A percentile compares a stretch with the other conserved stretches of the same genome.
These are phyloP conservation scores for Rafetus swinhoei DNA, from an alignment of 2,113 vertebrate genomes.

Conservation along the genomic window DNA sequence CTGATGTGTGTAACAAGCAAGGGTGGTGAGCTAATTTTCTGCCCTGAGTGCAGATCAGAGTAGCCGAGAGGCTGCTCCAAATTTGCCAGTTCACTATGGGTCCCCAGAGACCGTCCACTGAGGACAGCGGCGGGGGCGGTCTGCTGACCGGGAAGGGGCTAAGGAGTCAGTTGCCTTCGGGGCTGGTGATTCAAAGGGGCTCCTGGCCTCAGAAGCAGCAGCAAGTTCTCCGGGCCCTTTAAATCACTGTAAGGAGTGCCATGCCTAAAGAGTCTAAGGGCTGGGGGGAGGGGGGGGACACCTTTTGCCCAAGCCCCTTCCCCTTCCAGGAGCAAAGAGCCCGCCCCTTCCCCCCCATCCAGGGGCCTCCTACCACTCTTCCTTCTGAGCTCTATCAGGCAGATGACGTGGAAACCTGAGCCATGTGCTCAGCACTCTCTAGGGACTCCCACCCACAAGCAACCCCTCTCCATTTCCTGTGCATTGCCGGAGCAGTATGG, in stretches of 20 bases:
- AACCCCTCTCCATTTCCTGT: neutral
- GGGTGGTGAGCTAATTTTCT: rapidly evolving
- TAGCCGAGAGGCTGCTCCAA: neutral
- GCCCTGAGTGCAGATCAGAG: neutral
- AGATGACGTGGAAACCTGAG: neutral
- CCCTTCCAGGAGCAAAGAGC: no score
- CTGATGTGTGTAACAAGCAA: rapidly evolving
- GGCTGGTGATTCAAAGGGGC: no score
- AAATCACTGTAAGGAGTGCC: no score
- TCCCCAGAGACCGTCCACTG: rapidly evolving
- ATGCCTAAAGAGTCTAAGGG: no score
- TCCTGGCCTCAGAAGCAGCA: no score
- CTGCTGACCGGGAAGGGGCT: no score
- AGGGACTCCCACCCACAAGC: neutral
- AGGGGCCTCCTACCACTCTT: rapidly evolving
- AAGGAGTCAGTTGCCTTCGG: no score
- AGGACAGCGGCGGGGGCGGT: neutral
- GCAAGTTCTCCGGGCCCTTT: no score
- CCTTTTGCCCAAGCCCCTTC: no score
- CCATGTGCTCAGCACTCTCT: neutral
- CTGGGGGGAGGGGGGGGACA: no score
- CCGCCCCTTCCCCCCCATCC: no score
- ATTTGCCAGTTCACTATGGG: rapidly evolving
- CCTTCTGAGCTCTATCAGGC: neutral
- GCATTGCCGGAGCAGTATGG: neutral